Evolutionary conservation across 2,113 vertebrate species (phyloP).

Genomic region (Rhinoderma darwinii): DNA sequence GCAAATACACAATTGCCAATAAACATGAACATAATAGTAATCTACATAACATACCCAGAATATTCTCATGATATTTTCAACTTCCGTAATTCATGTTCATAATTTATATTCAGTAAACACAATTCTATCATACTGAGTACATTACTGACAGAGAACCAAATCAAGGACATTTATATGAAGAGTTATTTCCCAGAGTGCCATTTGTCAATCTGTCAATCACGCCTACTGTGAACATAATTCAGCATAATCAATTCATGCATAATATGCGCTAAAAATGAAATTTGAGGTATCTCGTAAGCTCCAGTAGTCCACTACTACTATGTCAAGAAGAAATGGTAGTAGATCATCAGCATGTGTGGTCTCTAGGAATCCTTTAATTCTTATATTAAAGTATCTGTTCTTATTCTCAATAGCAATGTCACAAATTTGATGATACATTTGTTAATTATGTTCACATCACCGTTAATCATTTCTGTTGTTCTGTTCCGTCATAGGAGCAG

Average conservation of each 20-base stretch:
- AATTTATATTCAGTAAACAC: too few species aligned
- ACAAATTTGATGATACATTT: background rate
- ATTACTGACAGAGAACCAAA: slow-evolving; percentile 7
- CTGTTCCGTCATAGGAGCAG: too few species aligned
- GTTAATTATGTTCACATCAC: too few species aligned
- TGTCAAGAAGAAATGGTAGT: background rate
- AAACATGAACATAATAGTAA: background rate
- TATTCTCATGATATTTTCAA: background rate
- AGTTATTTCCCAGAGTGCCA: background rate
- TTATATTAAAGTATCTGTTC: background rate
- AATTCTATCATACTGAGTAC: background rate
- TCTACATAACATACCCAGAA: background rate
- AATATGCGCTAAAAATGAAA: slow-evolving; percentile 12
- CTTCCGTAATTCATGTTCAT: background rate
- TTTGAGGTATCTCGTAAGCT: slow-evolving; percentile 1
- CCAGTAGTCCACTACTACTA: background rate
- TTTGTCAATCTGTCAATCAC: slow-evolving; percentile 25
- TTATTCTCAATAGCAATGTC: background rate
- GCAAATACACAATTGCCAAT: background rate
- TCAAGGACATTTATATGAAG: background rate
- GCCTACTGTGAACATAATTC: slow-evolving; percentile 19
- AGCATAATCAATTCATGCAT: slow-evolving; percentile 23
- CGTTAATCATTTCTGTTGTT: too few species aligned
- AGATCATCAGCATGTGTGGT: background rate
- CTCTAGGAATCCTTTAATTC: background rate